Evolutionary conservation across 37 sponge, comb jelly and placozoan genomes (phyloP).

Genomic region (Theonella swinhoei): DNA sequence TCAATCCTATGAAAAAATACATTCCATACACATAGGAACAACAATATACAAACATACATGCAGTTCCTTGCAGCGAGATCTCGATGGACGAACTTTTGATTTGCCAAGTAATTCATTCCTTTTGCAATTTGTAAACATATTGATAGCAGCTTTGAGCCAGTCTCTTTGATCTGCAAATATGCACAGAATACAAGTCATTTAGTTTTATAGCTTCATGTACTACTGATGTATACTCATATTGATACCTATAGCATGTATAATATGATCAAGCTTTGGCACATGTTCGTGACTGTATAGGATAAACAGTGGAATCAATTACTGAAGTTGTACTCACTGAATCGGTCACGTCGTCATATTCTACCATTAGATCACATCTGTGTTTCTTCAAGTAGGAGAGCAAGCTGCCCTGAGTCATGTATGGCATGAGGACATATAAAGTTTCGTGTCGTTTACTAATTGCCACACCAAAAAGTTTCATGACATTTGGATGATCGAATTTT

Average conservation of each 20-base stretch:
- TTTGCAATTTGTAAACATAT: constrained; percentile 23
- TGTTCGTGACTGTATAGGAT: too few species aligned
- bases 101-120: constrained; percentile 29
- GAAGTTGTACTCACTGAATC: not conserved
- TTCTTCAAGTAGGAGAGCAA: not conserved
- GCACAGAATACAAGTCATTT: too few species aligned
- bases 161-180: too few species aligned
- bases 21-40: too few species aligned
- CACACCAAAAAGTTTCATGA: constrained; percentile 5
- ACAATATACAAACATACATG: too few species aligned
- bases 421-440: not conserved
- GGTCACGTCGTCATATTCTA: not conserved
- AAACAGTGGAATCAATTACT: too few species aligned
- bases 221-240: too few species aligned
- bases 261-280: too few species aligned
- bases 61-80: constrained; percentile 50
- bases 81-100: constrained; percentile 8
- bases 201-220: too few species aligned
- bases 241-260: too few species aligned
- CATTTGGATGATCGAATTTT: constrained; percentile 6
- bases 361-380: not conserved
- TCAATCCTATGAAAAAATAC: not conserved
- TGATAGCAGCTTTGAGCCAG: constrained; percentile 7
- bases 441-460: not conserved
- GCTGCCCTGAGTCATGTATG: constrained; percentile 7